These are phyloP conservation scores for Aphelocoma californica DNA, from an alignment of 2,797 vertebrate genomes.

Conservation along the genomic window DNA sequence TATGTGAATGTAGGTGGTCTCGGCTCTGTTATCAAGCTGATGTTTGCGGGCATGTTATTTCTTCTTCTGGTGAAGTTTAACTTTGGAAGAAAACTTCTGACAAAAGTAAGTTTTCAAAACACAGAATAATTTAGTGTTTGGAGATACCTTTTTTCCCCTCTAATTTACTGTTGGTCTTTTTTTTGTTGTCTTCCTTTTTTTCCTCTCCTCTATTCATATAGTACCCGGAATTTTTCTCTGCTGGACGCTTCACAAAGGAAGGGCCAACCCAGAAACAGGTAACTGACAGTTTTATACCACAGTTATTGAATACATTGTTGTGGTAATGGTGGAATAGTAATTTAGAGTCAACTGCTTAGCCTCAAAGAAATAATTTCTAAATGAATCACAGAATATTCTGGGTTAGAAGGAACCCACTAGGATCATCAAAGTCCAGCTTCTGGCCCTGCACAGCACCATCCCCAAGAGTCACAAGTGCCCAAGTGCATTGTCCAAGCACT, in stretches of 20 bases:
- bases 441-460: not conserved
- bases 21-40: conserved; percentile 82
- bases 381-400: not conserved
- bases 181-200: not conserved
- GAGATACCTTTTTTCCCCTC: not conserved
- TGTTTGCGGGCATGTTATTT: conserved; percentile 91
- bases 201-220: not conserved
- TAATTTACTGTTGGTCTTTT: not conserved
- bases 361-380: not conserved
- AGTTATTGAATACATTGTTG: not conserved
- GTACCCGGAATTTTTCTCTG: conserved; percentile 93
- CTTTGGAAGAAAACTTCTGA: conserved; percentile 89
- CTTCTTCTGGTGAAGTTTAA: conserved; percentile 87
- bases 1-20: conserved; percentile 86
- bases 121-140: not conserved
- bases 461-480: not conserved
- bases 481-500: fast-evolving
- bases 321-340: not conserved
- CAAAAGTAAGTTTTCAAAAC: conserved; percentile 81
- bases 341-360: not conserved
- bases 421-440: not conserved
- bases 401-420: not conserved
- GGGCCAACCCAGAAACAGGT: conserved; percentile 96
- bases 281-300: not conserved
- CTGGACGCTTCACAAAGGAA: conserved; percentile 86